Evolutionary conservation across 2,113 vertebrate genomes (phyloP), one percentile per base, ranked within the genome.

Genomic region (Oreochromis spilurus): DNA sequence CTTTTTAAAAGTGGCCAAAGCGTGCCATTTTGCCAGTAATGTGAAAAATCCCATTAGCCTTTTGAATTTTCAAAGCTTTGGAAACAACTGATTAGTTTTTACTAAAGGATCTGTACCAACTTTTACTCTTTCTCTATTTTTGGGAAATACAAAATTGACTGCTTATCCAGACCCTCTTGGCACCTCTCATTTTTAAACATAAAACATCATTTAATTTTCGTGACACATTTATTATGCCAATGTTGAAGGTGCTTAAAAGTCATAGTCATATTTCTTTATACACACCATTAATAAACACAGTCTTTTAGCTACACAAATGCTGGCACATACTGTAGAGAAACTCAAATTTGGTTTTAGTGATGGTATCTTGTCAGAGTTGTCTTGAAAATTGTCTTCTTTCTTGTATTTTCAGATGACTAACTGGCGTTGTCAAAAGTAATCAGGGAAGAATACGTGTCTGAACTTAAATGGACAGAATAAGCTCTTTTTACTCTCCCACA

Each of bases 371-470:
- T 26, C 43, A 31, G 16, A 31, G 16, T 31, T 50, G 7, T 19
- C 10, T 19, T 72, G 34, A 67, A 9, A 40, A 14, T 7, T 26
- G n/a, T 24, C 5, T 45, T 29, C 24, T 29, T 29, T 75, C 43
- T 29, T 72, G 40, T 24, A 14, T 9, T 72, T 29, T 72, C 40
- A 72, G 8, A 72, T 11, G 40, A 26, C 21, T 45, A 72, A 45
- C 7, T 14, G 0, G 0, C 5, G 0, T 45, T 26, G 9, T 48
- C 67, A 48, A 0, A 24, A 48, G 1, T 29, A 75, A 48, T 48
- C 9, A 5, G n/a, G 36, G 65, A 24, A 72, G 40, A 72, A 8
- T 72, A 45, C 8, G 8, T 77, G 70, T 50, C 10, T n/a, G 1
- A 77, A 77, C 16, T 19, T 77, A 77, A 77, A 77, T 19, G 16